Percentiles rank a stretch among this genome's conserved stretches.
Evolutionary conservation across 2,888 invertebrate species (phyloP).

Genomic region (Amphiduros pacificus): DNA sequence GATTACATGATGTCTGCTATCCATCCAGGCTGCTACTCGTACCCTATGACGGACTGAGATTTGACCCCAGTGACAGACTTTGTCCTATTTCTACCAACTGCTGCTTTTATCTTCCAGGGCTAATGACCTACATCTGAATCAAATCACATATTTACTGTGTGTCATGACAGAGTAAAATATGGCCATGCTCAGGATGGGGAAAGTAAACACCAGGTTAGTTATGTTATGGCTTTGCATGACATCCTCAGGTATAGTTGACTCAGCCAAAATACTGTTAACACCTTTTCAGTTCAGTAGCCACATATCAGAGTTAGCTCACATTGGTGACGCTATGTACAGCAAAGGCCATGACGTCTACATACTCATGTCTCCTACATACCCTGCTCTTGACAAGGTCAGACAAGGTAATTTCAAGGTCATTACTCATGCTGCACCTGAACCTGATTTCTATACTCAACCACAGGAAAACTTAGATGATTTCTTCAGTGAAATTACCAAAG

Average conservation of each 20-base stretch:
- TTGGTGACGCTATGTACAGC: constrained; percentile 11
- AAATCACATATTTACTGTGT: neutral
- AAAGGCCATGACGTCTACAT: constrained; percentile 22
- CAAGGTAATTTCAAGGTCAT: constrained; percentile 1
- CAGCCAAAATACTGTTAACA: constrained; percentile 9
- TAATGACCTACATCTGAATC: no score
- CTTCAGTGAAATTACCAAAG: neutral
- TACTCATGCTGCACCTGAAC: neutral
- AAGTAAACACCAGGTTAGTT: no score
- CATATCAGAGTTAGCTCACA: neutral
- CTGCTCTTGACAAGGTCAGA: constrained; percentile 1
- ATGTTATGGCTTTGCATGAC: no score
- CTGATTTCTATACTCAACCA: neutral
- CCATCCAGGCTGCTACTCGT: no score
- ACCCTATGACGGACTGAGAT: no score
- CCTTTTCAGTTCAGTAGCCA: constrained; percentile 22
- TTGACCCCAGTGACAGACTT: no score
- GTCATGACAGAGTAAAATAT: neutral
- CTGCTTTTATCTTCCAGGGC: no score
- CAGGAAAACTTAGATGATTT: neutral
- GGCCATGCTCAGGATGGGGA: no score
- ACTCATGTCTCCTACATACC: constrained; percentile 7
- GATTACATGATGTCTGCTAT: no score
- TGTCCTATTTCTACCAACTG: no score
- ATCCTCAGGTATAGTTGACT: no score